A percentile compares a stretch with the other conserved stretches of the same genome.
phyloP scores from a whole-genome alignment of 2,113 vertebrate genomes.

The Uria aalge region DNA sequence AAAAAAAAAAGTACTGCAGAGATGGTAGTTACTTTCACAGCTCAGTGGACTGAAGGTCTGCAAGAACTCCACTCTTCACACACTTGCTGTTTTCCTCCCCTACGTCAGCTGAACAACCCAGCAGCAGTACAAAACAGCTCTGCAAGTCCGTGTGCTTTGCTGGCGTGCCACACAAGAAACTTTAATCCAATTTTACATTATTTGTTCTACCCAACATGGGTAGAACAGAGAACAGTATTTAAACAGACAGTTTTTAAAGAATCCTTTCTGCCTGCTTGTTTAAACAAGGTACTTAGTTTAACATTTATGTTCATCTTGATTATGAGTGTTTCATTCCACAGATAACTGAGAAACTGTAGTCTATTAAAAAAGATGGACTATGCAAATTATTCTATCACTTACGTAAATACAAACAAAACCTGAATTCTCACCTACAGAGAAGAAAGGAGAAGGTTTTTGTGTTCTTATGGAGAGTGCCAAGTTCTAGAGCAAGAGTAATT shows the following conservation, averaged over 20 bases:
- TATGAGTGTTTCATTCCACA: neutral
- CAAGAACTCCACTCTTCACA: neutral
- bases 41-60: neutral
- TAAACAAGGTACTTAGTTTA: neutral
- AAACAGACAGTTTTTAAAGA: neutral
- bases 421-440: neutral
- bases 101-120: neutral
- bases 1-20: neutral
- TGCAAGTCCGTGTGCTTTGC: neutral
- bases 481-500: neutral
- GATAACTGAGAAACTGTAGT: neutral
- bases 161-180: neutral
- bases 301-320: neutral
- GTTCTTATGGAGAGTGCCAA: neutral
- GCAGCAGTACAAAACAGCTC: neutral
- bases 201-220: neutral
- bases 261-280: neutral
- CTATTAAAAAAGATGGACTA: neutral
- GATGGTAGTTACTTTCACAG: neutral
- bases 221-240: neutral
- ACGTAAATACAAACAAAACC: neutral
- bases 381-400: neutral
- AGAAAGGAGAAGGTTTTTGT: neutral
- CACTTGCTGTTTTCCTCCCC: neutral
- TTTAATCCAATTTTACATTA: neutral